Conservation (phyloP, 2,113 vertebrate species). For the Istiophorus platypterus region DNA sequence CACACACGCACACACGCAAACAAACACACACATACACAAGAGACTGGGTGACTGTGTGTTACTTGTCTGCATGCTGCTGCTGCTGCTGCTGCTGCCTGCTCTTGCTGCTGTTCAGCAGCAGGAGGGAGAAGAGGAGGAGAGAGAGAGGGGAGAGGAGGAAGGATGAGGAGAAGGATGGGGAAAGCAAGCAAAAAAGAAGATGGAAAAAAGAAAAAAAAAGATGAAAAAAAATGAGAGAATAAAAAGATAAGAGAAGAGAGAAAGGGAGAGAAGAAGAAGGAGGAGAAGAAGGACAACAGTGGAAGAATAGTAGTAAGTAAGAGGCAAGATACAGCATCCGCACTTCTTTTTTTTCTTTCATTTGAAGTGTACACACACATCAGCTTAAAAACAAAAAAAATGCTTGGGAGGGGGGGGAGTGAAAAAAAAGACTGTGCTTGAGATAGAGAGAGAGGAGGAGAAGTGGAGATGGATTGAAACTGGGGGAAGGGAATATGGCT, state of each 20-base stretch:
- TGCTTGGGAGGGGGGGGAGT: conserved; percentile 43
- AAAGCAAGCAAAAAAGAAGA: conserved; percentile 61
- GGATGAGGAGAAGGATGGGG: conserved; percentile 54
- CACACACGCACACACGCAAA: conserved; percentile 31
- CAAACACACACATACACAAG: conserved; percentile 14
- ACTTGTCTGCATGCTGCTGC: conserved; percentile 29
- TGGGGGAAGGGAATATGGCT: conserved; percentile 75
- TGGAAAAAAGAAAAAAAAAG: conserved; percentile 55
- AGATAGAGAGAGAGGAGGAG: conserved; percentile 37
- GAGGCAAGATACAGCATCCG: too few relatives aligned
- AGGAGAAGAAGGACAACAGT: conserved; percentile 2
- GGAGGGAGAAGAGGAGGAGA: conserved; percentile 28
- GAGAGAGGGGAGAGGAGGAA: conserved; percentile 62
- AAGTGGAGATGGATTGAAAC: conserved; percentile 50
- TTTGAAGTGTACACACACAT: conserved; percentile 59
- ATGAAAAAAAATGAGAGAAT: conserved; percentile 23
- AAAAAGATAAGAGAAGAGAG: conserved; percentile 24
- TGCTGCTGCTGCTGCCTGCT: conserved; percentile 49
- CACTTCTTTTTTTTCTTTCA: conserved; percentile 24
- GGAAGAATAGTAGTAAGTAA: too few relatives aligned
- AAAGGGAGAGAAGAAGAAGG: conserved; percentile 4
- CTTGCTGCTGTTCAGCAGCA: too few relatives aligned
- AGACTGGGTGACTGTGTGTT: conserved; percentile 65
- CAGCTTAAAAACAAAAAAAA: conserved; percentile 71
- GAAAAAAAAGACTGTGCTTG: too few relatives aligned